Evolutionary conservation across 1,140 invertebrate genomes (phyloP).

Genomic region (Leguminivora glycinivorella): DNA sequence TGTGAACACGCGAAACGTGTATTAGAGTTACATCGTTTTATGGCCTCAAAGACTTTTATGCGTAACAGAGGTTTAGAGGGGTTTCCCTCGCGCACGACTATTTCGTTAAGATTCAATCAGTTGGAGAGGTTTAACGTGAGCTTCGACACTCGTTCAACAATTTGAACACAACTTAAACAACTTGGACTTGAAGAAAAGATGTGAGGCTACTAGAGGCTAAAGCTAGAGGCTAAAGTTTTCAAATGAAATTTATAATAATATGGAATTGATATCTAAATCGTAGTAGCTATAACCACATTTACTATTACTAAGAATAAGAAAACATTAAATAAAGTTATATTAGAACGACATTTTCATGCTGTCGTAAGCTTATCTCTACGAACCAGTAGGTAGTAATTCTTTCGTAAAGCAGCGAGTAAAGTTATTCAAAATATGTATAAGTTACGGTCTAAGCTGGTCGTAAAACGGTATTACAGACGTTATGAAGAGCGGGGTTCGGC

Average conservation of each 20-base stretch:
- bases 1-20: conserved; percentile 51
- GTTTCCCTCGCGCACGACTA: not conserved
- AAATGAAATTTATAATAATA: too few species aligned
- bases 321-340: conserved; percentile 26
- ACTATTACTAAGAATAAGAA: not conserved
- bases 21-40: conserved; percentile 46
- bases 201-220: too few species aligned
- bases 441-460: conserved; percentile 70
- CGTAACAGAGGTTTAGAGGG: not conserved
- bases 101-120: conserved; percentile 9
- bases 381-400: conserved; percentile 47
- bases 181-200: too few species aligned
- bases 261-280: not conserved
- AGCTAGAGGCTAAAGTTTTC: too few species aligned
- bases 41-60: conserved; percentile 27
- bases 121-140: not conserved
- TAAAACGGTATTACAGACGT: conserved; percentile 74
- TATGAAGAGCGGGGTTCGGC: conserved; percentile 60
- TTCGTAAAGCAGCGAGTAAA: conserved; percentile 63
- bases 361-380: conserved; percentile 32
- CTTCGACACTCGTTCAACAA: not conserved
- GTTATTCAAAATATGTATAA: conserved; percentile 75
- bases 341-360: conserved; percentile 34
- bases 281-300: not conserved
- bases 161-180: not conserved